These are phyloP conservation scores for Epirrhoe tristata DNA, from an alignment of 2,888 invertebrate genomes.

Conservation along the genomic window DNA sequence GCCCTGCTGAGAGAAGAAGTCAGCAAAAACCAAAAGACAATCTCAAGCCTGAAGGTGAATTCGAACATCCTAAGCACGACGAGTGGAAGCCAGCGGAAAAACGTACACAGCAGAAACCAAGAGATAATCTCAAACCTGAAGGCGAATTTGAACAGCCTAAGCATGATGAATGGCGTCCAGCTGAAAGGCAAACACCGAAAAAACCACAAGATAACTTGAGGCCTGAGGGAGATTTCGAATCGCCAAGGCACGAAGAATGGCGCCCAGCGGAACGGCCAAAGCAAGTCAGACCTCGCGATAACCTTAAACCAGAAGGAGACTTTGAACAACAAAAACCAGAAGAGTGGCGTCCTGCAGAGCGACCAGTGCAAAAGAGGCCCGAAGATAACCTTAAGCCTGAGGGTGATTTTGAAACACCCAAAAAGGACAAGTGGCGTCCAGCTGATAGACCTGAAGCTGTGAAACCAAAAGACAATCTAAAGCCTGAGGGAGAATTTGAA, in stretches of 20 bases:
- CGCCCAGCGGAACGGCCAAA: conserved; percentile 67
- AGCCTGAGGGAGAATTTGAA: not conserved
- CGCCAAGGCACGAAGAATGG: conserved; percentile 64
- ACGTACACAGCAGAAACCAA: conserved; percentile 72
- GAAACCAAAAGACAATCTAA: not conserved
- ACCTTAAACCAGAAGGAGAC: conserved; percentile 82
- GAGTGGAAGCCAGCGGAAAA: conserved; percentile 72
- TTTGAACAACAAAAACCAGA: conserved; percentile 68
- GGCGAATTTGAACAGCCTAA: conserved; percentile 81
- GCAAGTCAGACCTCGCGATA: conserved; percentile 75
- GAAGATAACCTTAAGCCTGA: not conserved
- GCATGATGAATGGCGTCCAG: conserved; percentile 76
- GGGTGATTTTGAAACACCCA: not conserved
- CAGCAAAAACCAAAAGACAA: conserved; percentile 78
- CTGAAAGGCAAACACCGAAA: conserved; percentile 75
- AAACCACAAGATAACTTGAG: conserved; percentile 86
- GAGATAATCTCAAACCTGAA: conserved; percentile 84
- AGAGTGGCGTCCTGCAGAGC: conserved; percentile 48
- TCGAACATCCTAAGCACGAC: conserved; percentile 56
- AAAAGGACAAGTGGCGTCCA: not conserved
- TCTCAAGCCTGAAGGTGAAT: conserved; percentile 53
- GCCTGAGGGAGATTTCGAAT: conserved; percentile 86
- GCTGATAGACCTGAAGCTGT: not conserved
- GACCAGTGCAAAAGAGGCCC: not conserved
- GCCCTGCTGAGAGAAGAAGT: conserved; percentile 70